Evolutionary conservation across 2,113 vertebrate species (phyloP).

Genomic region (Syngnathus scovelli): DNA sequence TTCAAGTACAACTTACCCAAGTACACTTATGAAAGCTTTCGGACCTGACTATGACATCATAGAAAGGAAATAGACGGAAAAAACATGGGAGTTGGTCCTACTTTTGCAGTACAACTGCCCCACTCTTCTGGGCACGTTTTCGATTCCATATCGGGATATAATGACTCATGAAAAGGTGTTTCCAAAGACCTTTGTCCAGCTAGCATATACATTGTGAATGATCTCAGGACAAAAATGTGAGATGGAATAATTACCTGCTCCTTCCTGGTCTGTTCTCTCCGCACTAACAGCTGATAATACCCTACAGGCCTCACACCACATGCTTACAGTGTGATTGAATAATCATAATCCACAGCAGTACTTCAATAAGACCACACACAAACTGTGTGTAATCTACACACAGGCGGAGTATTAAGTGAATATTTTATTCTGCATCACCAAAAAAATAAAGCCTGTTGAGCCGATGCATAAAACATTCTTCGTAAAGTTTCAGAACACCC

Average conservation of each 20-base stretch:
- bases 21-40: too few species aligned
- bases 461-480: slow-evolving; percentile 22
- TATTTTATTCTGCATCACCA: slow-evolving; percentile 15
- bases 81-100: too few species aligned
- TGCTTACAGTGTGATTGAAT: slow-evolving; percentile 53
- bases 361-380: slow-evolving; percentile 35
- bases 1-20: too few species aligned
- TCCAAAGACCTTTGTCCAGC: not conserved
- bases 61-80: too few species aligned
- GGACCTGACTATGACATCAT: too few species aligned
- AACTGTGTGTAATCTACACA: slow-evolving; percentile 10
- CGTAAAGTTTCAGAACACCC: slow-evolving; percentile 15
- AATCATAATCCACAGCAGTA: slow-evolving; percentile 50
- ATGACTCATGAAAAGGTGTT: not conserved
- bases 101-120: not conserved
- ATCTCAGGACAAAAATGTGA: slow-evolving; percentile 6
- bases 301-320: slow-evolving; percentile 43
- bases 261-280: slow-evolving; percentile 4
- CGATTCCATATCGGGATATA: not conserved
- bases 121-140: not conserved
- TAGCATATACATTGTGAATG: not conserved
- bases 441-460: slow-evolving; percentile 19
- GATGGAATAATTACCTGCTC: not conserved
- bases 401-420: slow-evolving; percentile 12
- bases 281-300: slow-evolving; percentile 61